Percentiles rank a stretch among this genome's conserved stretches.
Conservation (phyloP, 2,113 vertebrate genomes). For the Lathamus discolor region DNA sequence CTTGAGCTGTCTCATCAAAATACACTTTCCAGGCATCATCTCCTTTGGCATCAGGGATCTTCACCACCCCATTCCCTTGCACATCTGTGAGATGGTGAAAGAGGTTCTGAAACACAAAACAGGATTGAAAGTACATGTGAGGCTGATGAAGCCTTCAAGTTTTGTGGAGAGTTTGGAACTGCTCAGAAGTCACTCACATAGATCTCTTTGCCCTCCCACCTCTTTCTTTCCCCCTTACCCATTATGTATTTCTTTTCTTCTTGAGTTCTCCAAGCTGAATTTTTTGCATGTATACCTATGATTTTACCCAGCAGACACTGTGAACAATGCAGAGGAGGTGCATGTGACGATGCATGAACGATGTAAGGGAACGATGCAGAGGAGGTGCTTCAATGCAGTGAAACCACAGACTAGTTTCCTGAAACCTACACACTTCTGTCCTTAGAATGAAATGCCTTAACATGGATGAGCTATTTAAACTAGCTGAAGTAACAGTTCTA, state of each 20-base stretch:
- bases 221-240: background rate
- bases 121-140: background rate
- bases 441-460: background rate
- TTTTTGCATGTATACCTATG: background rate
- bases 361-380: background rate
- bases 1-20: slow-evolving; percentile 94
- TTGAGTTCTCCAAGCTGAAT: background rate
- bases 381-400: background rate
- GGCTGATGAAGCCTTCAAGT: background rate
- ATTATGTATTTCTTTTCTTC: background rate
- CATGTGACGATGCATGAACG: background rate
- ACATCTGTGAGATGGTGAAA: slow-evolving; percentile 95
- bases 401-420: background rate
- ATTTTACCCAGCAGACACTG: background rate
- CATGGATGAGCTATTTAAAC: background rate
- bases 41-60: slow-evolving; percentile 91
- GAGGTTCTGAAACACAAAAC: slow-evolving; percentile 82
- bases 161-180: background rate
- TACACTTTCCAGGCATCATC: slow-evolving; percentile 98
- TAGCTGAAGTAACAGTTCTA: background rate
- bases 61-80: slow-evolving; percentile 87
- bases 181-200: background rate
- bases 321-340: background rate
- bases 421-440: background rate
- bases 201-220: background rate